These are phyloP conservation scores for Anticlea derivata DNA, from an alignment of 2,888 invertebrate species.

Conservation along the genomic window DNA sequence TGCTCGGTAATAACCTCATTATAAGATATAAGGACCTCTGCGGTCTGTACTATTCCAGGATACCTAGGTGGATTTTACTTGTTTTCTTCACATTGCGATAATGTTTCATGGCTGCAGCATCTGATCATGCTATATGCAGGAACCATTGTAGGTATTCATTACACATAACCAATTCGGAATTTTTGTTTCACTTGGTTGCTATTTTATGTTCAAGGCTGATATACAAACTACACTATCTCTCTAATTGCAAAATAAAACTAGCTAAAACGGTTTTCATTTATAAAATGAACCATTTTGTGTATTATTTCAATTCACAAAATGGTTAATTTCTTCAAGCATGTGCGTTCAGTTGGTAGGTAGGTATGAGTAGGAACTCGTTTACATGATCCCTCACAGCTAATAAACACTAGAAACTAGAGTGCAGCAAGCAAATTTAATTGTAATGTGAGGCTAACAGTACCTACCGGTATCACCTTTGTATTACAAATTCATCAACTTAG, in stretches of 20 bases:
- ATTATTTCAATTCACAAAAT: too few relatives aligned
- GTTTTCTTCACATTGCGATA: slow-evolving; percentile 25
- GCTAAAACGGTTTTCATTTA: too few relatives aligned
- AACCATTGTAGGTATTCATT: slow-evolving; percentile 14
- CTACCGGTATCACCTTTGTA: slow-evolving; percentile 2
- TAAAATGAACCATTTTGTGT: too few relatives aligned
- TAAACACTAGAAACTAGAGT: too few relatives aligned
- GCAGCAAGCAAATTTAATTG: too few relatives aligned
- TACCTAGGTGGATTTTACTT: slow-evolving; percentile 42
- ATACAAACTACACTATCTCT: too few relatives aligned
- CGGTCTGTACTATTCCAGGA: slow-evolving; percentile 63
- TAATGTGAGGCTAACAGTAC: not conserved
- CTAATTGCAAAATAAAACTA: too few relatives aligned
- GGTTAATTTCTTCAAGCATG: too few relatives aligned
- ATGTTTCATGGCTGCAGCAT: slow-evolving; percentile 20
- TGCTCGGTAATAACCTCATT: slow-evolving; percentile 81
- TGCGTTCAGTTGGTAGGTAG: too few relatives aligned
- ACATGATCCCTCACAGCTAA: too few relatives aligned
- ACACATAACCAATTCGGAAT: not conserved
- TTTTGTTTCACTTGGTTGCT: not conserved
- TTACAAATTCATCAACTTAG: too few relatives aligned
- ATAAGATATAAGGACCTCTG: slow-evolving; percentile 73
- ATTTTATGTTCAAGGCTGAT: not conserved
- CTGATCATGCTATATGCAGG: slow-evolving; percentile 13
- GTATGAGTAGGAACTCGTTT: too few relatives aligned